These are phyloP conservation scores for Acanthopagrus latus DNA, from an alignment of 2,797 vertebrate species.

Conservation along the genomic window DNA sequence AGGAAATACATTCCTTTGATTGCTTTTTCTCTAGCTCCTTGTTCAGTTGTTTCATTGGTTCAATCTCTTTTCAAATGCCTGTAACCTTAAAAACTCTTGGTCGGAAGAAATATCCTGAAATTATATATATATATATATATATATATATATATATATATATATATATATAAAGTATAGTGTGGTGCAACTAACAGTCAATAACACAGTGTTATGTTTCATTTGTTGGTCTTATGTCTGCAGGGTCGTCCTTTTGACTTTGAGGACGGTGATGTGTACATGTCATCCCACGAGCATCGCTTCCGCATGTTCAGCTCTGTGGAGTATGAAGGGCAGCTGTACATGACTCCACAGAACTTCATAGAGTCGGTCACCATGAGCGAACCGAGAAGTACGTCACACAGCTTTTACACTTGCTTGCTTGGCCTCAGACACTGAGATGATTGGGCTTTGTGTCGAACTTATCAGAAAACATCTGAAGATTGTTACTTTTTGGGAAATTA, in stretches of 20 bases:
- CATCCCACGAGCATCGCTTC: slow-evolving; percentile 94
- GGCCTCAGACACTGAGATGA: background rate
- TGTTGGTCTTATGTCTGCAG: slow-evolving; percentile 74
- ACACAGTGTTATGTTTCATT: background rate
- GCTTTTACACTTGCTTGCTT: background rate
- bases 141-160: background rate
- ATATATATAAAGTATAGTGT: background rate
- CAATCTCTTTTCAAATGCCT: background rate
- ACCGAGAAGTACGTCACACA: slow-evolving; percentile 87
- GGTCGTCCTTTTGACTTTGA: slow-evolving; percentile 83
- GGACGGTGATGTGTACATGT: slow-evolving; percentile 93
- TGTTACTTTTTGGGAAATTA: background rate
- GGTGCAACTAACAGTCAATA: background rate
- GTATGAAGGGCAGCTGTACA: slow-evolving; percentile 96
- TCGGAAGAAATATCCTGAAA: background rate
- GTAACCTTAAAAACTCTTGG: background rate
- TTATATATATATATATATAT: too few species aligned
- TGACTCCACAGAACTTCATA: slow-evolving; percentile 97
- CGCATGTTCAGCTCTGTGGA: slow-evolving; percentile 94
- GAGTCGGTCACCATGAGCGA: slow-evolving; percentile 95
- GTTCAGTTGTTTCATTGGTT: background rate
- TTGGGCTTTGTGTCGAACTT: slow-evolving; percentile 1
- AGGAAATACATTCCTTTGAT: background rate
- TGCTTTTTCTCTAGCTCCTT: background rate
- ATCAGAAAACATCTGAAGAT: background rate